Evolutionary conservation across 2,888 invertebrate genomes (phyloP).

Genomic region (Hermaeophaga mercurialis): DNA sequence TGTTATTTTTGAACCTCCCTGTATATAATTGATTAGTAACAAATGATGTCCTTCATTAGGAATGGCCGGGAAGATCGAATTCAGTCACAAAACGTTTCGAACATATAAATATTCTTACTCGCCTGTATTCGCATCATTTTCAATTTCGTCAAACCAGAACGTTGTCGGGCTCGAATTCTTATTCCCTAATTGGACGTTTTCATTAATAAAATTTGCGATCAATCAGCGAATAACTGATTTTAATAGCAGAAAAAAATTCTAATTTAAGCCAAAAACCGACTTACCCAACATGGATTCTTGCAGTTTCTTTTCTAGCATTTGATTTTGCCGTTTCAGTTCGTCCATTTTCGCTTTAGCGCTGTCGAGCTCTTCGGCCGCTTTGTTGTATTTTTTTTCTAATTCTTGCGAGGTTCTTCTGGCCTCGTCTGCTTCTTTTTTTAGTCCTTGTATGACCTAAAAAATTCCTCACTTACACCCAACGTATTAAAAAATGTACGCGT

Average conservation of each 20-base stretch:
- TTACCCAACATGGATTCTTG: constrained; percentile 65
- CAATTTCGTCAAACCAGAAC: constrained; percentile 15
- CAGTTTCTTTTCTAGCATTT: constrained; percentile 76
- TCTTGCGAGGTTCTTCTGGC: constrained; percentile 80
- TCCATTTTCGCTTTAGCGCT: constrained; percentile 76
- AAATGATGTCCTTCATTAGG: background rate
- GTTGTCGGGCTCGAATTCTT: background rate
- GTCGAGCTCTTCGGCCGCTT: constrained; percentile 77
- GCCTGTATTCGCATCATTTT: constrained; percentile 13
- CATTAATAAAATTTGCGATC: constrained; percentile 3
- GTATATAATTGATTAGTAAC: constrained; percentile 8
- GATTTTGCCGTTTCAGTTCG: constrained; percentile 78
- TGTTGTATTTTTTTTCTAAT: constrained; percentile 78
- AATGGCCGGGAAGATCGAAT: background rate
- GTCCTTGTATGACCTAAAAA: constrained; percentile 63
- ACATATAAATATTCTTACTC: constrained; percentile 18
- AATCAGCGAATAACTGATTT: background rate
- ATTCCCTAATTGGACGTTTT: constrained; percentile 6
- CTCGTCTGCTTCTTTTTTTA: constrained; percentile 77
- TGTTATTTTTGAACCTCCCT: no score
- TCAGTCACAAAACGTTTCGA: constrained; percentile 6
- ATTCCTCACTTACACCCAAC: background rate
- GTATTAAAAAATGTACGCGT: constrained; percentile 7
- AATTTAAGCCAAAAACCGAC: no score
- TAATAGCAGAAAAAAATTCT: background rate